A percentile compares a stretch with the other conserved stretches of the same genome.
phyloP scores from a whole-genome alignment of 2,797 vertebrate genomes.

The Falco biarmicus region DNA sequence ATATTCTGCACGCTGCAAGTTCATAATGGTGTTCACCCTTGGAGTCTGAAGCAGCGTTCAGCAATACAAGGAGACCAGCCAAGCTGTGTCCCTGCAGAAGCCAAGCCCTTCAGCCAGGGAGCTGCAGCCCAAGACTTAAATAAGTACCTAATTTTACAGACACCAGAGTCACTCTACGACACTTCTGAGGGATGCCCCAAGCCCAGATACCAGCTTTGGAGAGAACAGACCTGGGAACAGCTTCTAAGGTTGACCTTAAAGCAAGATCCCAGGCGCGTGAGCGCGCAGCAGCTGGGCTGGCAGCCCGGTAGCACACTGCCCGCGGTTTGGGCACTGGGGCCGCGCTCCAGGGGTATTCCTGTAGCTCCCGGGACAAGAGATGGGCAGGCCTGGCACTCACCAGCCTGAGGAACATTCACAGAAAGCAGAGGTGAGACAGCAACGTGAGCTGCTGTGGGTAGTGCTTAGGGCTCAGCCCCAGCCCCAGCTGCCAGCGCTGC shows the following conservation, averaged over 20 bases:
- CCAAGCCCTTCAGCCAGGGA: background rate
- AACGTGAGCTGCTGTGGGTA: background rate
- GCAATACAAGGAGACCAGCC: background rate
- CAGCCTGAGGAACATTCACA: background rate
- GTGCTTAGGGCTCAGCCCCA: background rate
- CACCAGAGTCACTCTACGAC: too few species aligned
- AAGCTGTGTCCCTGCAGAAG: background rate
- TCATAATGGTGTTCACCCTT: background rate
- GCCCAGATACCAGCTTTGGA: background rate
- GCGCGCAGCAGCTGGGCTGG: background rate
- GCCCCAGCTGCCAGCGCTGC: too few species aligned
- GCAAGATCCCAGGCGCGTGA: accelerated
- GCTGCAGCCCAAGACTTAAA: background rate
- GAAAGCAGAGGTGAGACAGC: background rate
- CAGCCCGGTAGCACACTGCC: accelerated
- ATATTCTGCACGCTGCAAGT: background rate
- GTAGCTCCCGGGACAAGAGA: background rate
- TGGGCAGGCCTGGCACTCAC: background rate
- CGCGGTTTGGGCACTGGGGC: accelerated
- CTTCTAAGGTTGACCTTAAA: background rate
- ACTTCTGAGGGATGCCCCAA: background rate
- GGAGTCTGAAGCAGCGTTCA: background rate
- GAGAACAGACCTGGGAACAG: background rate
- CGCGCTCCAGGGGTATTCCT: background rate
- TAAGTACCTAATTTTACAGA: background rate